These are phyloP conservation scores for Microctenopoma steveboyesi DNA, from an alignment of 2,797 vertebrate species.

Conservation along the genomic window DNA sequence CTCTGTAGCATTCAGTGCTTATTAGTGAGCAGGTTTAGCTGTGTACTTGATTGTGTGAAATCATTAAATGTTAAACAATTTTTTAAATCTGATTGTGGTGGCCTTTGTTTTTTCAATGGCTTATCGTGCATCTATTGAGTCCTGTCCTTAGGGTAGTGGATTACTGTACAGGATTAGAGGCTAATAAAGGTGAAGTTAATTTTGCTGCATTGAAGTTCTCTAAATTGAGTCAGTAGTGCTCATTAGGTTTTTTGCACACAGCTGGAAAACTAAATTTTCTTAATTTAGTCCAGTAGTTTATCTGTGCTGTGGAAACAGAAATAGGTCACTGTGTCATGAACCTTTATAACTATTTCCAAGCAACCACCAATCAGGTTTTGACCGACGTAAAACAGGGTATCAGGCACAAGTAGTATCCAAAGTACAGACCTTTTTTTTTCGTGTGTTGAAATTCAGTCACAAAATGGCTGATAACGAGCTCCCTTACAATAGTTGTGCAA, in stretches of 20 bases:
- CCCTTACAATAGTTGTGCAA: conserved; percentile 66
- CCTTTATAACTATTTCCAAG: conserved; percentile 11
- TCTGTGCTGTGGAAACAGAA: conserved; percentile 35
- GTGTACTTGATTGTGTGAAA: conserved; percentile 72
- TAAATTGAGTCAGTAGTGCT: neutral
- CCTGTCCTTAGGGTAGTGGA: neutral
- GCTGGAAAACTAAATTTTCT: conserved; percentile 16
- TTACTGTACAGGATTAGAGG: neutral
- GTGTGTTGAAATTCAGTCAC: conserved; percentile 24
- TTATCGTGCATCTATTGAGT: conserved; percentile 19
- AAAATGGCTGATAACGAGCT: neutral
- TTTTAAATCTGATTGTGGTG: conserved; percentile 65
- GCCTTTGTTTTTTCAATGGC: conserved; percentile 53
- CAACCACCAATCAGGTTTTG: conserved; percentile 50
- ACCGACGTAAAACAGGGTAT: conserved; percentile 49
- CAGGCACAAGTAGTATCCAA: conserved; percentile 27
- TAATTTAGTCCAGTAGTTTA: conserved; percentile 5
- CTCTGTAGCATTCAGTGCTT: conserved; percentile 30
- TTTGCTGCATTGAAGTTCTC: neutral
- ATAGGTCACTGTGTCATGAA: conserved; percentile 58
- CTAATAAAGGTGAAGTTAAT: neutral
- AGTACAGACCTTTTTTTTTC: neutral
- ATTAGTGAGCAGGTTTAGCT: conserved; percentile 57
- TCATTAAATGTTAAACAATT: conserved; percentile 81
- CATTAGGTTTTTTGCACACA: neutral